phyloP scores from a whole-genome alignment of 2,888 invertebrate genomes.

The Anagyrus pseudococci region DNA sequence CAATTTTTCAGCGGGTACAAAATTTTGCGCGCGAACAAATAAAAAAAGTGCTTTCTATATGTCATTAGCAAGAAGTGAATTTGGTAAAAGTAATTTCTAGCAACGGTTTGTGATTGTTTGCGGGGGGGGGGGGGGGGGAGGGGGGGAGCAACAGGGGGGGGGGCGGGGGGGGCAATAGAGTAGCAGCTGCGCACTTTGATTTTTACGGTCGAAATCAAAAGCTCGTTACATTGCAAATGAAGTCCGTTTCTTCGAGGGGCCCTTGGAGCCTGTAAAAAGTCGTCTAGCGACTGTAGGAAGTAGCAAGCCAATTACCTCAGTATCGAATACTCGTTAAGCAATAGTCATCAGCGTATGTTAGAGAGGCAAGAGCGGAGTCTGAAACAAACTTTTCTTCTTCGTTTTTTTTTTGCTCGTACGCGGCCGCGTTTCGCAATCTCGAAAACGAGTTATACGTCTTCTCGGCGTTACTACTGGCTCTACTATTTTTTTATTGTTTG shows the following conservation, averaged over 20 bases:
- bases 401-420: conserved; percentile 2
- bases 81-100: no score
- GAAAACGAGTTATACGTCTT: conserved; percentile 5
- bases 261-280: not conserved
- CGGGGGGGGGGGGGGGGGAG: conserved; percentile 4
- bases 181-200: conserved; percentile 31
- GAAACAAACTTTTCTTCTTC: no score
- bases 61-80: no score
- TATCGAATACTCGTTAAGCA: conserved; percentile 52
- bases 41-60: no score
- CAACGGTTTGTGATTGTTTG: conserved; percentile 25
- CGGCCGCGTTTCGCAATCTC: conserved; percentile 31
- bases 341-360: conserved; percentile 45
- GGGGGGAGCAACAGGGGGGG: not conserved
- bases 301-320: conserved; percentile 45
- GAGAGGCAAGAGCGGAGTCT: not conserved
- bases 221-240: conserved; percentile 35
- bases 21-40: no score
- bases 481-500: conserved; percentile 38
- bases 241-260: conserved; percentile 6
- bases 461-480: not conserved
- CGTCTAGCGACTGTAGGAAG: conserved; percentile 12
- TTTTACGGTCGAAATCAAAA: conserved; percentile 36
- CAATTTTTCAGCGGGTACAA: no score
- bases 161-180: no score